Base-by-base conservation (phyloP, 35 echinoderm and acorn worm species). In the Strongylocentrotus purpuratus region DNA sequence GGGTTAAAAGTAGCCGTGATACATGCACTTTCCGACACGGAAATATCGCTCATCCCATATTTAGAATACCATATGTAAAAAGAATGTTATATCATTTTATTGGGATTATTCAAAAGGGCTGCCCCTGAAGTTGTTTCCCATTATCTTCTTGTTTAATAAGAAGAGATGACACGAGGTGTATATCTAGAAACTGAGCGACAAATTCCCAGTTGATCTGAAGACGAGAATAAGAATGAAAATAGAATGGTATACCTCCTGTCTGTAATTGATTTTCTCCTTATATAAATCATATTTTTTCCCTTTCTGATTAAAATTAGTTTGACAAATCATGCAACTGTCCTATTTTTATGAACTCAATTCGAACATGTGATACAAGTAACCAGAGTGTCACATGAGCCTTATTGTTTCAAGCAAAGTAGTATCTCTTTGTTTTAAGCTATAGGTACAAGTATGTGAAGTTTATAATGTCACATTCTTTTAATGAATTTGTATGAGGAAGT, bases 1-100 rank as follows among this genome's bases (percentile, higher is more conserved):
- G 65, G 65, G 65, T 31, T 78, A 78, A 78, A 78, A 78, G 65
- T 78, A 78, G 65, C 65, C 65, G 20, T 78, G 65, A 78, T 78
- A 78, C 65, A 78, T 78, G 65, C 65, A 78, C 65, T 78, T 78
- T 78, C 65, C 65, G 20, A 78, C 25, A 5, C 28, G 65, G 65
- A 78, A 78, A n/a, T 78, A 28, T 78, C 28, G 20, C 20, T 28
- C 65, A n/a, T n/a, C 7, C 65, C 20, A 78, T 18, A 78, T 78
- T 78, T 78, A n/a, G 65, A 78, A 13, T 55, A 55, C 50, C 65
- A 78, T 78, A 22, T n/a, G 28, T 78, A n/a, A 78, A 78, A 78
- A n/a, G 65, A 28, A 18, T n/a, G 17, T 17, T 17, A 28, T 78
- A 78, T 78, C 25, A 28, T 78, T 28, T 55, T 55, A 55, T 55